Percentiles rank a stretch among this genome's conserved stretches.
phyloP scores from a whole-genome alignment of 1,140 invertebrate genomes.

The Nautilus pompilius region DNA sequence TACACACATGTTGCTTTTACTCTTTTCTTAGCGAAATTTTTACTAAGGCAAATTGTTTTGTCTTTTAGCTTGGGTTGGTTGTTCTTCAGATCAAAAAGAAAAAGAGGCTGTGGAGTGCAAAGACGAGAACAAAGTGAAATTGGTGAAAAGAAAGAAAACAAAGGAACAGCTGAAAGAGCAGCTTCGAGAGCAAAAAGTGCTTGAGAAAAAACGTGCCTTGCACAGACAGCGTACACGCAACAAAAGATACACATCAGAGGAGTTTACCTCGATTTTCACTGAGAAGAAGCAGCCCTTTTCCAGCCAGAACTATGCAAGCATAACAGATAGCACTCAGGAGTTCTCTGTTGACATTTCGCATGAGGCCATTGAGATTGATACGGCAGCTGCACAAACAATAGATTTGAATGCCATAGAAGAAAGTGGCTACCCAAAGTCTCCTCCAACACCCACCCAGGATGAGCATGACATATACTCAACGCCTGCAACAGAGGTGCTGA shows the following conservation, averaged over 20 bases:
- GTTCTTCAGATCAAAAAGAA: too few species aligned
- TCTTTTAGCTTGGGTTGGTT: background rate
- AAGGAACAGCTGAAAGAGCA: conserved; percentile 50
- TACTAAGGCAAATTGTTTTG: background rate
- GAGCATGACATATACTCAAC: conserved; percentile 14
- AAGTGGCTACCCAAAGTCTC: conserved; percentile 10
- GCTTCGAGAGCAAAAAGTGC: conserved; percentile 47
- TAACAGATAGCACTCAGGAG: conserved; percentile 19
- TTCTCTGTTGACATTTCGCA: conserved; percentile 4
- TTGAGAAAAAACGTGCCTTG: conserved; percentile 44
- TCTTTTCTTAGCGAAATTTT: too few species aligned
- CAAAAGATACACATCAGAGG: conserved; percentile 52
- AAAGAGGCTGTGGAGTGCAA: conserved; percentile 14
- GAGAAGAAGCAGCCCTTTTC: conserved; percentile 38
- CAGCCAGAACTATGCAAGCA: conserved; percentile 25
- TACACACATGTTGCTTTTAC: too few species aligned
- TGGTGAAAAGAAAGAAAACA: conserved; percentile 25
- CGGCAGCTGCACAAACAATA: conserved; percentile 12
- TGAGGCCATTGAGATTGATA: conserved; percentile 14
- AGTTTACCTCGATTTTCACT: conserved; percentile 54
- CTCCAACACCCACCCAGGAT: conserved; percentile 24
- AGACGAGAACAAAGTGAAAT: background rate
- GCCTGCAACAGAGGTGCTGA: background rate
- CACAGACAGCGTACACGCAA: conserved; percentile 47
- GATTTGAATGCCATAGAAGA: conserved; percentile 18